Evolutionary conservation across 2,113 vertebrate species (phyloP).

Genomic region (Dipodomys ordii): DNA sequence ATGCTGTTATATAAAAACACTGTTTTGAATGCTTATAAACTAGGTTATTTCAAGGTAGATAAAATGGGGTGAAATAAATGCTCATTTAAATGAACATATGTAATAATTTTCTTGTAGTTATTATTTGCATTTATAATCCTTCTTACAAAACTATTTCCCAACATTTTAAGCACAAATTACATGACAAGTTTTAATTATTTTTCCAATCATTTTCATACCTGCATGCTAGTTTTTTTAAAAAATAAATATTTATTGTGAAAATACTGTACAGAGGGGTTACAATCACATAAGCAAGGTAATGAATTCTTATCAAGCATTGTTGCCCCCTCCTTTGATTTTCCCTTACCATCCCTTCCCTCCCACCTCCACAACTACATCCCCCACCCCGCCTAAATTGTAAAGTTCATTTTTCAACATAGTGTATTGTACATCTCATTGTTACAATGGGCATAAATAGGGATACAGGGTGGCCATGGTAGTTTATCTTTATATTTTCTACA

Average conservation of each 20-base stretch:
- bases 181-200: not conserved
- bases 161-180: not conserved
- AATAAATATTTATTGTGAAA: too few species aligned
- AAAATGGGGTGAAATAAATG: not conserved
- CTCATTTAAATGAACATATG: constrained; percentile 16
- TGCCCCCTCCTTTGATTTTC: too few species aligned
- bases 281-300: too few species aligned
- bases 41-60: not conserved
- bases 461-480: not conserved
- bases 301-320: too few species aligned
- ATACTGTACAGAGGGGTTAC: too few species aligned
- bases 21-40: not conserved
- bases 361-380: too few species aligned
- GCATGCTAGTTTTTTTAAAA: not conserved
- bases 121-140: not conserved
- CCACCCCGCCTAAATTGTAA: too few species aligned
- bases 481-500: not conserved
- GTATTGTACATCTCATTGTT: too few species aligned
- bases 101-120: not conserved
- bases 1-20: not conserved
- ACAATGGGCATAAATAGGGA: too few species aligned
- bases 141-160: not conserved
- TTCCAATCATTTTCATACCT: not conserved
- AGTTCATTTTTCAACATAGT: too few species aligned
- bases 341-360: too few species aligned